Base-by-base conservation (phyloP, 2,797 vertebrate species). In the Chaenodraco wilsoni region DNA sequence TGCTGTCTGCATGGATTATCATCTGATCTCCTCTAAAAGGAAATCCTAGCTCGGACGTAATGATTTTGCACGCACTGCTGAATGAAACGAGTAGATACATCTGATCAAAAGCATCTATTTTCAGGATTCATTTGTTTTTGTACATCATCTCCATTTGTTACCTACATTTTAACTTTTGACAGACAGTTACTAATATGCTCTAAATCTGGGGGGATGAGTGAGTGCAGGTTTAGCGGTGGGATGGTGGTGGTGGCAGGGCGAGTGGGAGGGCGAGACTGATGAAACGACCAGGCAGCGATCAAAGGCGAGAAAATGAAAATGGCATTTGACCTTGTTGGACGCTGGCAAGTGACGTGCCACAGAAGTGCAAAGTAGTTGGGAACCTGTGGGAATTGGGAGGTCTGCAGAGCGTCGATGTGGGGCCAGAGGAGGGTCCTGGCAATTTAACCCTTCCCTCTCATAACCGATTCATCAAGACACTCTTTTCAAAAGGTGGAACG, bases 261-360 rank as follows among this genome's bases (percentile, higher is more conserved):
- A 51, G 23, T 27, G 44, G 71, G 70, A 33, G 68, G 64, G 64
- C 14, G 76, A 65, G 76, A 43, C 61, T 83, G 88, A 93, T 88
- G 87, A 89, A 85, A 90, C 81, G 79, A 79, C 73, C 61, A 49
- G 71, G 76, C 79, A 16, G 68, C 58, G 78, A 89, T 93, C 92
- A 91, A 91, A 94, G 85, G 81, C 56, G 60, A 88, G 87, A 87
- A 92, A 92, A 92, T 87, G 57, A 92, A 27, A 92, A 89, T 89
- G 87, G 78, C 84, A 81, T 88, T 90, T 89, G 88, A 93, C 91
- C 92, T 89, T 88, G 88, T 80, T 72, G 85, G 69, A 84, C 15
- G 76, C 58, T 15, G 61, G 72, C 40, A 43, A 82, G 85, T 71
- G 86, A 85, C 84, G 63, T 9, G 73, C 82, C 68, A 88, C 83